Percentiles rank a stretch among this genome's conserved stretches.
Conservation (phyloP, 2,113 vertebrate genomes). For the Leptocoma aspasia region DNA sequence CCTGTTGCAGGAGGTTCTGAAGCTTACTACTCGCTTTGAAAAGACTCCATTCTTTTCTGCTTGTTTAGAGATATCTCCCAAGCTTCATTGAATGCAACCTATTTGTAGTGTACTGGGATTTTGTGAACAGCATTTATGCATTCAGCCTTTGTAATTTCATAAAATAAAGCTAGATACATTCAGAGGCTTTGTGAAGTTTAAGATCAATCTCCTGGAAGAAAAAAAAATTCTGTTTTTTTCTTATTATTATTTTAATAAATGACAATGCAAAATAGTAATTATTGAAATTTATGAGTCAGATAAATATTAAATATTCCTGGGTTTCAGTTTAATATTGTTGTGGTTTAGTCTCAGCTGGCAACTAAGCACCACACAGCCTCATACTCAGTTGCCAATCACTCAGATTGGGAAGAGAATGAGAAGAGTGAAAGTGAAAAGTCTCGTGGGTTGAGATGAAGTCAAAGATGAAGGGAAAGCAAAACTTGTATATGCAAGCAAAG, state of each 20-base stretch:
- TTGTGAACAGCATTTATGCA: neutral
- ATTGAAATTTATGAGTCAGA: neutral
- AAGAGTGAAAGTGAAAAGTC: neutral
- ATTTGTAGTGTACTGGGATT: neutral
- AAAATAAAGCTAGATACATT: neutral
- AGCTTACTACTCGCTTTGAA: neutral
- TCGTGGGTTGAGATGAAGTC: neutral
- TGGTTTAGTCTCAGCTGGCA: neutral
- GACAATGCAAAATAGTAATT: neutral
- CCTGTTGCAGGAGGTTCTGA: neutral
- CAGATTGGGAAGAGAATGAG: neutral
- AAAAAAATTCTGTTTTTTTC: neutral
- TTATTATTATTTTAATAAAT: neutral
- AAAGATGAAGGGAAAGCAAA: neutral
- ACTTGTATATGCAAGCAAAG: neutral
- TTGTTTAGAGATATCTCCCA: neutral
- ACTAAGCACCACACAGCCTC: neutral
- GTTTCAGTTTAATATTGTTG: neutral
- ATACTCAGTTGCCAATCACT: neutral
- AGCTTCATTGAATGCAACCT: neutral
- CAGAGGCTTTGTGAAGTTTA: neutral
- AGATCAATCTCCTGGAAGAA: neutral
- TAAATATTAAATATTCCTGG: neutral
- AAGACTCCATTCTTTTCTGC: accelerated
- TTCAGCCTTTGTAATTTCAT: neutral